Percentiles rank a stretch among this genome's conserved stretches.
Evolutionary conservation across 2,113 vertebrate genomes (phyloP).

Genomic region (Entomyzon cyanotis): DNA sequence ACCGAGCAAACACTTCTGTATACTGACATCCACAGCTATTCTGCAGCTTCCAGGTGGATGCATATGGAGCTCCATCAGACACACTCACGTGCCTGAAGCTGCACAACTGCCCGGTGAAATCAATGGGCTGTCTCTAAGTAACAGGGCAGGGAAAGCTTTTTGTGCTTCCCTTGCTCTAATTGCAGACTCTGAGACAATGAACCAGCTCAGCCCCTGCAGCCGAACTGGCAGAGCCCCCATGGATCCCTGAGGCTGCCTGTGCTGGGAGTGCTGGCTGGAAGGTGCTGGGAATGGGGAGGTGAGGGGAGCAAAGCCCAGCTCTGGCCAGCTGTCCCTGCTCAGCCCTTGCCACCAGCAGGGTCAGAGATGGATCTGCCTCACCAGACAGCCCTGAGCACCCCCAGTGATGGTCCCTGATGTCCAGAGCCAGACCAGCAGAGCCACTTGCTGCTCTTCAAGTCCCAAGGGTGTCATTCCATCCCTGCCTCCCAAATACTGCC

Average conservation of each 20-base stretch:
- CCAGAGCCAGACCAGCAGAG: background rate
- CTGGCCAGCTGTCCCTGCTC: rapidly evolving
- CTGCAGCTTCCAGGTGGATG: background rate
- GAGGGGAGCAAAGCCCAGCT: background rate
- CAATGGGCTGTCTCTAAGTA: background rate
- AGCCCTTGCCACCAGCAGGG: background rate
- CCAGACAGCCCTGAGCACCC: rapidly evolving
- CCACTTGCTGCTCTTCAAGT: rapidly evolving
- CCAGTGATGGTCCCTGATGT: rapidly evolving
- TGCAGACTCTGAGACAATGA: background rate
- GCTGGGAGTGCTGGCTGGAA: background rate
- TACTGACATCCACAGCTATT: rapidly evolving
- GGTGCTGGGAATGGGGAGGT: rapidly evolving
- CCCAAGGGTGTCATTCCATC: rapidly evolving
- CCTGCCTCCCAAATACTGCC: background rate
- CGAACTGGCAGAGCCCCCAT: background rate
- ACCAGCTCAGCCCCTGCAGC: background rate
- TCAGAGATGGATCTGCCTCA: background rate
- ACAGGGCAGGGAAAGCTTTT: background rate
- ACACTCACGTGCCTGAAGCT: background rate
- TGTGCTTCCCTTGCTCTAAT: rapidly evolving
- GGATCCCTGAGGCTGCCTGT: rapidly evolving
- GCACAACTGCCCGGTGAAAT: background rate
- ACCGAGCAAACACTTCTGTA: rapidly evolving
- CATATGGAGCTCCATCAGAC: rapidly evolving